Conservation (phyloP, 2,113 vertebrate genomes). For the Pongo abelii region DNA sequence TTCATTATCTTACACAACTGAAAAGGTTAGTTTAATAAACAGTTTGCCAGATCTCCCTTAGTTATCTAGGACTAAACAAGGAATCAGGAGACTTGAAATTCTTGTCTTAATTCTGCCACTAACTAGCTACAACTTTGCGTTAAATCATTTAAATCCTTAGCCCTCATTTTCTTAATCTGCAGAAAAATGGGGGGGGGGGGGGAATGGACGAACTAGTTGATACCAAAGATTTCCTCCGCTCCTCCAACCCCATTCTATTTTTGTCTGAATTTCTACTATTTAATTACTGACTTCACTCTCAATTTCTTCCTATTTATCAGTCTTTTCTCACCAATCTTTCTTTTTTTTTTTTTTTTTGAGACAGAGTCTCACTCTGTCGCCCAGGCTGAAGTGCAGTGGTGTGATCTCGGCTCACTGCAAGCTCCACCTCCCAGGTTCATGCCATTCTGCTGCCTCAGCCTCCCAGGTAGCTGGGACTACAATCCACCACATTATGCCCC, state of each 20-base stretch:
- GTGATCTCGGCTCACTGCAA: too few relatives aligned
- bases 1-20: background rate
- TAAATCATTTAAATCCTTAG: constrained; percentile 35
- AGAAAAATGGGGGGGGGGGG: background rate
- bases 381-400: too few relatives aligned
- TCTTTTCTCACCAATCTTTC: background rate
- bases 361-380: too few relatives aligned
- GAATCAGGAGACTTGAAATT: background rate
- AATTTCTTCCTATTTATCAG: background rate
- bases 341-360: too few relatives aligned
- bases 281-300: background rate
- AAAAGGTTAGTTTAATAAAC: constrained; percentile 7
- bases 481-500: too few relatives aligned
- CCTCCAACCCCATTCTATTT: background rate
- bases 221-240: background rate
- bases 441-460: too few relatives aligned
- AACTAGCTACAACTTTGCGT: background rate
- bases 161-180: constrained; percentile 12
- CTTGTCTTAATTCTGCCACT: constrained; percentile 9
- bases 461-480: too few relatives aligned
- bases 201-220: background rate
- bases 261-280: background rate
- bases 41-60: background rate
- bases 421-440: too few relatives aligned
- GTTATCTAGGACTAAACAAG: background rate